A percentile compares a stretch with the other conserved stretches of the same genome.
phyloP scores from a whole-genome alignment of 1,140 invertebrate species.

The Drosophila murphyi region DNA sequence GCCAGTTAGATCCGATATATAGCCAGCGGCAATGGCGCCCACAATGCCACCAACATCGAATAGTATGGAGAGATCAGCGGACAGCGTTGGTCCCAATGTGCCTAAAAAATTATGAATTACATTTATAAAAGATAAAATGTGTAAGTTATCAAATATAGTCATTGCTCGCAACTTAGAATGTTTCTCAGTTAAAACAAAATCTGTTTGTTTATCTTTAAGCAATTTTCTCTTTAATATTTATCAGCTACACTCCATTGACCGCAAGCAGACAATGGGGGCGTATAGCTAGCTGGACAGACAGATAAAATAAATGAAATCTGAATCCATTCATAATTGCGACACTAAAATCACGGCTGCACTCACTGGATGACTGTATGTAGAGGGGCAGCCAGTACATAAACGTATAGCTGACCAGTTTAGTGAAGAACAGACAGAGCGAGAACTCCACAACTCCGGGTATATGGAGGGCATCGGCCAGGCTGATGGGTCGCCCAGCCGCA shows the following conservation, averaged over 20 bases:
- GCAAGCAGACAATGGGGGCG: too few species aligned
- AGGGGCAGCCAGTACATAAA: constrained; percentile 98
- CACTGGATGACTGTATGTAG: constrained; percentile 94
- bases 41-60: constrained; percentile 96
- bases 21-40: constrained; percentile 95
- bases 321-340: too few species aligned
- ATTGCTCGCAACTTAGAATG: too few species aligned
- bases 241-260: too few species aligned
- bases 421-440: constrained; percentile 97
- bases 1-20: constrained; percentile 92
- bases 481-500: constrained; percentile 87
- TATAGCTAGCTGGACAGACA: too few species aligned
- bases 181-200: too few species aligned
- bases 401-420: constrained; percentile 98
- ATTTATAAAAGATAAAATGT: constrained; percentile 4
- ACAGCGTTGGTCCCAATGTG: constrained; percentile 88
- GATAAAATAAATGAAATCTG: too few species aligned
- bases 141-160: background rate
- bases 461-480: constrained; percentile 90
- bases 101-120: constrained; percentile 85
- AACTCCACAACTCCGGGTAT: constrained; percentile 98
- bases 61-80: constrained; percentile 94
- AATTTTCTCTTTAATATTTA: too few species aligned
- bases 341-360: constrained; percentile 83
- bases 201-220: too few species aligned